Base-by-base conservation (phyloP, 2,113 vertebrate genomes). In the Pelodiscus sinensis region DNA sequence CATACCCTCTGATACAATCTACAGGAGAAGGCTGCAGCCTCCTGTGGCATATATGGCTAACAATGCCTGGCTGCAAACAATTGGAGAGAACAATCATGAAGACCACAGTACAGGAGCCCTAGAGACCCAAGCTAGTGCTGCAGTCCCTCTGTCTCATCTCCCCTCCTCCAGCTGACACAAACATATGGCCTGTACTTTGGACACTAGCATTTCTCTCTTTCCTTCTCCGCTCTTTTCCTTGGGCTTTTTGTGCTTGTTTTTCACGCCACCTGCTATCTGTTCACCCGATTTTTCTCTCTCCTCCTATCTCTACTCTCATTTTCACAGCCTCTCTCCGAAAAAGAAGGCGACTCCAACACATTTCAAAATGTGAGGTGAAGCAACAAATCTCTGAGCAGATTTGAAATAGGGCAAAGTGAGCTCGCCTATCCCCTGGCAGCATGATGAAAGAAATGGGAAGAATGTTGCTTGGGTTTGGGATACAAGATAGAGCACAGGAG, bases 51-150 rank as follows among this genome's bases (percentile, higher is more conserved):
- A 15, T 35, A 71, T 52, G 81, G 29, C 81, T 79, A n/a, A 77
- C 83, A 35, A 51, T 2, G 0, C 75, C n/a, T 55, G 60, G 71
- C 86, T 89, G 81, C 77, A 4, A 89, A 57, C 84, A 50, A 56
- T 44, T 56, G 79, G 73, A 51, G 16, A n/a, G 24, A 51, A 82
- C 44, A 8, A 1, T 1, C 10, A n/a, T 19, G 88, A 22, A 11
- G 60, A 71, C 0, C 1, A 3, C 10, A 12, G 24, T 80, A 35
- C 79, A 25, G 35, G 27, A 5, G n/a, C 87, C 79, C 13, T 52
- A 6, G 25, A 54, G 29, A 35, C 24, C 1, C 0, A 24, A 12
- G n/a, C 4, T 35, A 35, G 65, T 18, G 65, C 65, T 71, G 71
- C 71, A 38, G 19, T 24, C 71, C 22, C 21, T 44, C 19, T 44